Evolutionary conservation across 2,797 vertebrate species (phyloP).

Genomic region (Odontamblyopus lacepedii): DNA sequence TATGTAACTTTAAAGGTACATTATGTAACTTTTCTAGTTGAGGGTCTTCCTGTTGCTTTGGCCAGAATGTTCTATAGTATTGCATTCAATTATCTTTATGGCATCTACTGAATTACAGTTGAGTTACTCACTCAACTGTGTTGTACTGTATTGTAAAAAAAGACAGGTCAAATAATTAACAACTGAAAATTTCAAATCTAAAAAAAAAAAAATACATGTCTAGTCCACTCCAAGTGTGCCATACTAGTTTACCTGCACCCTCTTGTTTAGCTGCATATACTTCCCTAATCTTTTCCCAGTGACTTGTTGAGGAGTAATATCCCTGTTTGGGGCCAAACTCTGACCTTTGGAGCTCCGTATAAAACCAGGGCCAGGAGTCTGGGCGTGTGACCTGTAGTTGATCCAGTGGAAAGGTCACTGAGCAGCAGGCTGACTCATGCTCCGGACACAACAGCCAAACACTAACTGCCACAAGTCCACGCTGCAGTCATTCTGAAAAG

Average conservation of each 20-base stretch:
- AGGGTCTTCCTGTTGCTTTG: not conserved
- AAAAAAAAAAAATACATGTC: not conserved
- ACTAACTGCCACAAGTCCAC: slow-evolving; percentile 45
- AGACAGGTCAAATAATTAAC: too few relatives aligned
- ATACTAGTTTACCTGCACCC: not conserved
- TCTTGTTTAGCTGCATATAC: not conserved
- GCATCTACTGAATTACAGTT: too few relatives aligned
- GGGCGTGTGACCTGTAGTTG: slow-evolving; percentile 46
- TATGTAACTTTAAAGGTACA: not conserved
- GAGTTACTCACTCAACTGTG: too few relatives aligned
- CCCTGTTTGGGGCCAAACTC: slow-evolving; percentile 15
- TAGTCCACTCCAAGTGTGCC: not conserved
- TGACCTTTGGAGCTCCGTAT: slow-evolving; percentile 57
- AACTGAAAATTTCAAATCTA: too few relatives aligned
- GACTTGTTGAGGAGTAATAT: slow-evolving; percentile 12
- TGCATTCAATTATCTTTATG: too few relatives aligned
- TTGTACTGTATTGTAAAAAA: too few relatives aligned
- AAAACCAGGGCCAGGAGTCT: slow-evolving; percentile 34
- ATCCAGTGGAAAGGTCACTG: slow-evolving; percentile 63
- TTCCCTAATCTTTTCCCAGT: slow-evolving; percentile 8
- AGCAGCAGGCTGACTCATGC: slow-evolving; percentile 59
- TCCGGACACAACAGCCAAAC: slow-evolving; percentile 41
- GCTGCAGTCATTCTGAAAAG: slow-evolving; percentile 54
- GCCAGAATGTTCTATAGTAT: too few relatives aligned
- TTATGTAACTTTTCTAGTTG: not conserved